These are phyloP conservation scores for Hydraecia micacea DNA, from an alignment of 2,888 invertebrate genomes.

Conservation along the genomic window DNA sequence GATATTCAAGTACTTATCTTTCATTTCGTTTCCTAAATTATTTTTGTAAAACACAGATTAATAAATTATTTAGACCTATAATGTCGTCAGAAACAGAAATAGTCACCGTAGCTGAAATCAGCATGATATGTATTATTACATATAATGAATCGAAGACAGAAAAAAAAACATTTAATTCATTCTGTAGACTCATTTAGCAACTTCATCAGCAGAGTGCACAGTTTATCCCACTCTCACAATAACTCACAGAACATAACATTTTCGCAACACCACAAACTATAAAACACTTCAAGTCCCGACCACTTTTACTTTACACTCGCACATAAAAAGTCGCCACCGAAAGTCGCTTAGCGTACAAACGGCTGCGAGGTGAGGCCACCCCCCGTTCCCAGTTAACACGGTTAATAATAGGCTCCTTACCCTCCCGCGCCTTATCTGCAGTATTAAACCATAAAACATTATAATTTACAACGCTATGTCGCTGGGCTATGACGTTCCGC, in stretches of 20 bases:
- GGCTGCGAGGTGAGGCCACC: constrained; percentile 57
- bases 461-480: constrained; percentile 88
- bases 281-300: constrained; percentile 46
- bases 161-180: not conserved
- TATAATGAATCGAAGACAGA: not conserved
- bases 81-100: not conserved
- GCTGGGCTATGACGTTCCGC: constrained; percentile 84
- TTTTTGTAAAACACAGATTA: not conserved
- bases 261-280: constrained; percentile 40
- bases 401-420: constrained; percentile 89
- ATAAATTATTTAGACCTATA: not conserved
- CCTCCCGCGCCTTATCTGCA: constrained; percentile 87
- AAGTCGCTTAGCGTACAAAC: constrained; percentile 62
- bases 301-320: constrained; percentile 42
- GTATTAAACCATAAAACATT: constrained; percentile 91
- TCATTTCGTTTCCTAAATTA: not conserved
- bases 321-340: constrained; percentile 63
- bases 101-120: not conserved
- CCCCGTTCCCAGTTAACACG: constrained; percentile 82
- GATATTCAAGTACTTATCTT: not conserved
- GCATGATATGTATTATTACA: not conserved
- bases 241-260: constrained; percentile 40
- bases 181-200: not conserved
- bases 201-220: constrained; percentile 26
- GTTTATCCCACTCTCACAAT: constrained; percentile 24